These are phyloP conservation scores for Drosophila crucigera DNA, from an alignment of 2,888 invertebrate genomes.

Conservation along the genomic window DNA sequence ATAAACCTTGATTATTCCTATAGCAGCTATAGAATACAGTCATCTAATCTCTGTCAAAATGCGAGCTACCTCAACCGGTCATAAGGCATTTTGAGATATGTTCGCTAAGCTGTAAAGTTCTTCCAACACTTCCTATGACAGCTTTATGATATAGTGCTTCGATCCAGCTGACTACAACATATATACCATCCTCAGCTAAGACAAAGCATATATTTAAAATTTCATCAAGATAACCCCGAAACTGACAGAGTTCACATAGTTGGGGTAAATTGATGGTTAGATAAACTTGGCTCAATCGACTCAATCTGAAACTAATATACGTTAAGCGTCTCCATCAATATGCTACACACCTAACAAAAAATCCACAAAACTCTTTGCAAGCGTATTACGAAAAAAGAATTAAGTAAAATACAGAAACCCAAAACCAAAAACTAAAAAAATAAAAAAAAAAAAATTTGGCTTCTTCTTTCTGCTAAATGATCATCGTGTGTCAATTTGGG, in stretches of 20 bases:
- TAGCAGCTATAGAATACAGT: no score
- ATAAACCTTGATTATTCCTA: background rate
- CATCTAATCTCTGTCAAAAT: no score
- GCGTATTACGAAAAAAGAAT: constrained; percentile 27
- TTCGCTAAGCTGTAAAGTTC: background rate
- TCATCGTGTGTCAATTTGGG: constrained; percentile 79
- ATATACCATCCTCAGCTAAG: background rate
- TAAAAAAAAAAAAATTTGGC: constrained; percentile 39
- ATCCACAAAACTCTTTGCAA: background rate
- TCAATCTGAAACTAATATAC: background rate
- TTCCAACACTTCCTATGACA: background rate
- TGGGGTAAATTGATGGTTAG: background rate
- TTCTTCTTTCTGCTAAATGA: constrained; percentile 73
- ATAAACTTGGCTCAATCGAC: background rate
- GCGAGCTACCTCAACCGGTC: no score
- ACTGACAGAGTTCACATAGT: background rate
- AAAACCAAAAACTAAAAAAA: constrained; percentile 30
- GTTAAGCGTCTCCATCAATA: background rate
- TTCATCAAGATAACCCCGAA: background rate
- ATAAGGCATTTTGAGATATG: background rate
- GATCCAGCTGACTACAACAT: background rate
- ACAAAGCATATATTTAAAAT: background rate
- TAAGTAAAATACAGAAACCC: constrained; percentile 12
- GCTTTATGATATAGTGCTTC: background rate
- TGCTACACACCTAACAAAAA: background rate